Conservation (phyloP, 2,113 vertebrate genomes). For the Pseudorhombus dupliciocellatus region DNA sequence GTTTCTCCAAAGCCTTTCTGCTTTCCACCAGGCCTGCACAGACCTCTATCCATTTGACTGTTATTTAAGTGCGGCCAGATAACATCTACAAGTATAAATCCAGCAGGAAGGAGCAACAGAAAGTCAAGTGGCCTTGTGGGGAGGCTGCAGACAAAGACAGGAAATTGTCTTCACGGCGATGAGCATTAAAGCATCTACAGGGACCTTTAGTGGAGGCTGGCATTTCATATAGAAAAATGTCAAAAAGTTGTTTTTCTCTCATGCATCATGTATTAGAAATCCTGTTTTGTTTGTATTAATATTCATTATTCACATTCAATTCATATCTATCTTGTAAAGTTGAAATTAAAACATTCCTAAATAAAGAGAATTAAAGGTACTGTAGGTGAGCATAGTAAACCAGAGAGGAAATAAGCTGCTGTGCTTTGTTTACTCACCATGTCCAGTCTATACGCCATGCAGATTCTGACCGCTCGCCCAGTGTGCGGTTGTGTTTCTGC, state of each 20-base stretch:
- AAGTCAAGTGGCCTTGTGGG: not conserved
- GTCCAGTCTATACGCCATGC: not conserved
- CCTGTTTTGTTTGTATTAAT: no score
- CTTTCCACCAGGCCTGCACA: constrained; percentile 10
- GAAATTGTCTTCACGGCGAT: constrained; percentile 31
- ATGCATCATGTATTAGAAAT: constrained; percentile 25
- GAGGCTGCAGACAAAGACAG: constrained; percentile 27
- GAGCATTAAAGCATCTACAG: constrained; percentile 34
- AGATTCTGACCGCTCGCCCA: constrained; percentile 7
- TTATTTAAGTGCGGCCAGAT: constrained; percentile 54
- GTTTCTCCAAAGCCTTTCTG: constrained; percentile 33
- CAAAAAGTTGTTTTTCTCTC: not conserved
- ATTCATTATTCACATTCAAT: no score
- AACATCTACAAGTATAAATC: constrained; percentile 60
- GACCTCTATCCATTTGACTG: constrained; percentile 49
- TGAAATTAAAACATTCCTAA: no score
- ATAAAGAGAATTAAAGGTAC: no score
- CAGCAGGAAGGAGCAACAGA: not conserved
- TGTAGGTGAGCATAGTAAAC: no score
- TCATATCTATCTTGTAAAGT: no score
- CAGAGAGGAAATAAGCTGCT: not conserved
- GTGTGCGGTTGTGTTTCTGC: constrained; percentile 4
- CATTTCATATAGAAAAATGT: constrained; percentile 11
- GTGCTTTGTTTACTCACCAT: not conserved
- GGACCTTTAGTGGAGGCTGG: constrained; percentile 27